Evolutionary conservation across 1,140 invertebrate species (phyloP), one percentile per base, ranked within the genome.

Genomic region (Periplaneta americana): DNA sequence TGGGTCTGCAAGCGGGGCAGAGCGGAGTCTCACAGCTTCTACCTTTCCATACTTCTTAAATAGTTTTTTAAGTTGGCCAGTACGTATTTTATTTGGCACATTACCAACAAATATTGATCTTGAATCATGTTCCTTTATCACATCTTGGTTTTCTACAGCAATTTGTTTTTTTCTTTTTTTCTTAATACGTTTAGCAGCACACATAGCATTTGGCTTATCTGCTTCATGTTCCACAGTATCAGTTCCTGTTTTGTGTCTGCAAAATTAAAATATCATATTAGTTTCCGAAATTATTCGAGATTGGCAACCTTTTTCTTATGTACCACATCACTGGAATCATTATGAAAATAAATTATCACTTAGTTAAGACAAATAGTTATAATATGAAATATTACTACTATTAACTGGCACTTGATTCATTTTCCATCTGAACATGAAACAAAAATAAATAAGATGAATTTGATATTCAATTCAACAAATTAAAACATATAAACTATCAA

Each of bases 101-200:
- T 95, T 94, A 3, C 93, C 92, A 28, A 94, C 89, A 89, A 92
- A 94, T 6, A 94, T 85, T 3, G 93, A 94, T 85, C 91, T 89
- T 18, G 83, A 84, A 80, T 88, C 85, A 17, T n/a, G 34, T 28
- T 78, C n/a, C 34, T 78, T 31, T 1, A 11, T 75, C 18, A 34
- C 22, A 17, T 34, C 48, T 66, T 66, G 22, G 5, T 66, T 66
- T 66, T 66, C 22, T 28, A 66, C 6, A 8, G 4, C 4, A 66
- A 66, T n/a, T 66, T 66, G 8, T 11, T 11, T 66, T 66, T 5
- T 66, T n/a, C 5, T 66, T 66, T 66, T 66, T 0, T 66, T 66
- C 48, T 66, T 28, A n/a, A 28, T 5, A 28, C 48, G 48, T 66
- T 66, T 66, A 22, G 28, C 22, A 9, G 48, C 48, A 66, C n/a